Evolutionary conservation across 2,888 invertebrate species (phyloP), one percentile per base, ranked within the genome.

Genomic region (Apamea epomidion): DNA sequence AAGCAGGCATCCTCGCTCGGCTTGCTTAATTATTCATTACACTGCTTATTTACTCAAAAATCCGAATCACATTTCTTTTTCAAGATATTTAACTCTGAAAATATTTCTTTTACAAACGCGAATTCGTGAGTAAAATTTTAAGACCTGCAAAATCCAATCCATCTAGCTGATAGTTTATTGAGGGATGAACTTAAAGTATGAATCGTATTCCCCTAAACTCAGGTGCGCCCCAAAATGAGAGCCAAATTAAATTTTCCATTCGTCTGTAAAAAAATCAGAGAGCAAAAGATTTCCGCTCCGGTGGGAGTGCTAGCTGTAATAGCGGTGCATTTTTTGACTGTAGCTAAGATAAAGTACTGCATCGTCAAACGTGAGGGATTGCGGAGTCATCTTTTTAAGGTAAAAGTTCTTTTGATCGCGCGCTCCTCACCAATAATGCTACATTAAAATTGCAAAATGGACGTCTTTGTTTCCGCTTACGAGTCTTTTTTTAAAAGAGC

Each of bases 261-360:
- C 87, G 87, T 74, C 84, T 86, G 85, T 80, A 88, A 91, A 92
- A 92, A 89, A 89, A 76, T 78, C 80, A 80, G 76, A 86, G 88
- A 83, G 86, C 80, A 87, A 80, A 80, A 87, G 84, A 91, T 91
- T 91, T 91, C 87, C 82, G 64, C 29, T 70, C 89, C 86, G 72
- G 68, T 67, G 90, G 87, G 86, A 89, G 82, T 81, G 77, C 67
- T 77, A 69, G 84, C 78, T 84, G 90, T 93, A 93, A 94, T 92
- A 87, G 91, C 83, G 83, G 84, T 90, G 90, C 89, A 89, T 92
- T 94, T 94, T 94, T 93, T 90, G 87, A 89, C 89, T 90, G 90
- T 88, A 85, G 80, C 71, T 65, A 90, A 92, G 91, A 92, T 92
- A 92, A 92, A 94, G 91, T 83, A 83, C 82, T 91, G 91, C 90